Percentiles rank a stretch among this genome's conserved stretches.
These are phyloP conservation scores for Oncorhynchus nerka DNA, from an alignment of 2,113 vertebrate species.

Conservation along the genomic window DNA sequence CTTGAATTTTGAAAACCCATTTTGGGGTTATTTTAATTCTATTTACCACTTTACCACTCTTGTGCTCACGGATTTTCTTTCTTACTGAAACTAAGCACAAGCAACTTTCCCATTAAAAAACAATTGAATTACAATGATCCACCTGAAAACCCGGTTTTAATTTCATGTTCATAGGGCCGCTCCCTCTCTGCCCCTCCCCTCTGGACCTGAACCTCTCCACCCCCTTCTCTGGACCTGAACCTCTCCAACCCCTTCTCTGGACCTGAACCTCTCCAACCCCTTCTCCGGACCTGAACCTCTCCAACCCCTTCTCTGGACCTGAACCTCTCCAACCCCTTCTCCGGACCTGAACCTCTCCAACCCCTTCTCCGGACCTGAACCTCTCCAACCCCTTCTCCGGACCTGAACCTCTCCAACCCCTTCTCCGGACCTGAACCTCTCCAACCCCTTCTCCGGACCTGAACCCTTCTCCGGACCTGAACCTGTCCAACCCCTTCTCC, in stretches of 20 bases:
- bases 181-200: background rate
- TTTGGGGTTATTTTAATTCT: background rate
- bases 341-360: no score
- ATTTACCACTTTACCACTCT: no score
- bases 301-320: slow-evolving; percentile 22
- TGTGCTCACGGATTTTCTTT: no score
- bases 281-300: no score
- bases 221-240: no score
- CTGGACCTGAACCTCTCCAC: no score
- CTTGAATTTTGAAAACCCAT: background rate
- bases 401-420: background rate
- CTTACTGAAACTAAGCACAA: slow-evolving; percentile 32
- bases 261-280: no score
- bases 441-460: slow-evolving; percentile 17
- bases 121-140: slow-evolving; percentile 55
- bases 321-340: slow-evolving; percentile 23
- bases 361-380: slow-evolving; percentile 41
- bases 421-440: slow-evolving; percentile 42
- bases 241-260: no score
- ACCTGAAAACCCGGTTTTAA: slow-evolving; percentile 52
- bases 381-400: no score
- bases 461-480: slow-evolving; percentile 23
- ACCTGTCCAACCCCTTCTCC: background rate
- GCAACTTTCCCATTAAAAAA: slow-evolving; percentile 10
- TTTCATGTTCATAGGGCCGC: slow-evolving; percentile 55